phyloP scores from a whole-genome alignment of 2,888 invertebrate species.

The Eucera pruinosa region DNA sequence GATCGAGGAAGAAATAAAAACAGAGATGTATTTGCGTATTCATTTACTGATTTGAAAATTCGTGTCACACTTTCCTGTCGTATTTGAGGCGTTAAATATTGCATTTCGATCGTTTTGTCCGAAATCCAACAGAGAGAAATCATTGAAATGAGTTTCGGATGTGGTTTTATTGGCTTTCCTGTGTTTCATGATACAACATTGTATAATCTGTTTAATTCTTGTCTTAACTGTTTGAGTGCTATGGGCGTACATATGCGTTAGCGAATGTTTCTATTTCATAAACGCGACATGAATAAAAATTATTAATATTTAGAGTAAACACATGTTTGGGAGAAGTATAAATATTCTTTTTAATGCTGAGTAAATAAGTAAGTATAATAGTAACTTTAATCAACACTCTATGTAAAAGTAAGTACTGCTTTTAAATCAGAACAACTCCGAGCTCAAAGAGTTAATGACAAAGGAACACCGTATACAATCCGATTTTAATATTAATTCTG shows the following conservation, averaged over 20 bases:
- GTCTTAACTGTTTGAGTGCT: background rate
- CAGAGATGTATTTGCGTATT: constrained; percentile 3
- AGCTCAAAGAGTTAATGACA: background rate
- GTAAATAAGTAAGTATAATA: no score
- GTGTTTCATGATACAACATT: background rate
- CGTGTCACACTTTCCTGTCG: background rate
- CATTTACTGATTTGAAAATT: background rate
- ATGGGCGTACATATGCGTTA: no score
- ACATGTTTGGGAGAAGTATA: no score
- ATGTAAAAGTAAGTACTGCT: no score
- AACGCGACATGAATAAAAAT: no score
- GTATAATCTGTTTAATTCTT: constrained; percentile 6
- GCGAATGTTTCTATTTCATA: no score
- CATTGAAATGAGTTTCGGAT: background rate
- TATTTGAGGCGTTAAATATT: background rate
- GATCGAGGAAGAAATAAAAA: background rate
- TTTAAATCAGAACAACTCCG: no score
- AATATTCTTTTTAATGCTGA: no score
- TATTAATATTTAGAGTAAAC: no score
- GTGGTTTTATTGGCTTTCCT: background rate
- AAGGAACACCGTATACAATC: background rate
- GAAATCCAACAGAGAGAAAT: no score
- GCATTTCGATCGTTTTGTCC: background rate
- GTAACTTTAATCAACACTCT: no score
- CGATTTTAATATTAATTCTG: constrained; percentile 8